Percentiles rank a stretch among this genome's conserved stretches.
Evolutionary conservation across 1,140 invertebrate genomes (phyloP).

Genomic region (Drosophila novamexicana): DNA sequence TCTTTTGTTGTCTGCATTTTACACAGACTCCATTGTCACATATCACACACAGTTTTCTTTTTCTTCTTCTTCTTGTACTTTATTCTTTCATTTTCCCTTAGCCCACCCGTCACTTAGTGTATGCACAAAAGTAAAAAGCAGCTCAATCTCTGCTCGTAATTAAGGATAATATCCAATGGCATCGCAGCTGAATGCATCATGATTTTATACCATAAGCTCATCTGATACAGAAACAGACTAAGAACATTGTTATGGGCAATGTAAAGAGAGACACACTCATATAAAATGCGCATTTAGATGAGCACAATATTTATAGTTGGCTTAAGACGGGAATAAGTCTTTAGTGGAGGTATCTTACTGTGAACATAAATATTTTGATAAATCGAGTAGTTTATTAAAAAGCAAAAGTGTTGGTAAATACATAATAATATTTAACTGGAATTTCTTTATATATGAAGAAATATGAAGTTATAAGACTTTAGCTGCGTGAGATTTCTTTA

Average conservation of each 20-base stretch:
- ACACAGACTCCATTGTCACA: constrained; percentile 11
- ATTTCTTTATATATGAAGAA: no score
- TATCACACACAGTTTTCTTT: constrained; percentile 9
- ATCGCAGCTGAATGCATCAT: background rate
- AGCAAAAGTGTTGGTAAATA: no score
- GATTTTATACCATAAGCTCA: background rate
- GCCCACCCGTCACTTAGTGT: constrained; percentile 14
- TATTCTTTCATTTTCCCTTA: background rate
- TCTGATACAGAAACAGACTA: background rate
- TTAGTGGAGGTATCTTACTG: background rate
- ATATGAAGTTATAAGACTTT: no score
- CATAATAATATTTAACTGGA: no score
- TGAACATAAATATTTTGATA: no score
- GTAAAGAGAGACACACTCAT: background rate
- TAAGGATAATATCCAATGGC: constrained; percentile 24
- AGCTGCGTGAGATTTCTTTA: no score
- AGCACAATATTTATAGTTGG: background rate
- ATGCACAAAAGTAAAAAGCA: constrained; percentile 7
- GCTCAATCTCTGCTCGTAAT: constrained; percentile 24
- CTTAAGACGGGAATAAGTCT: background rate
- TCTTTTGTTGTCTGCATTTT: constrained; percentile 4
- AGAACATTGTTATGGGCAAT: background rate
- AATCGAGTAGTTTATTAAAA: no score
- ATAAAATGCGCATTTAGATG: background rate
- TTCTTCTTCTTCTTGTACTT: background rate